These are phyloP conservation scores for Trachelus tabidus DNA, from an alignment of 2,888 invertebrate species.

Conservation along the genomic window DNA sequence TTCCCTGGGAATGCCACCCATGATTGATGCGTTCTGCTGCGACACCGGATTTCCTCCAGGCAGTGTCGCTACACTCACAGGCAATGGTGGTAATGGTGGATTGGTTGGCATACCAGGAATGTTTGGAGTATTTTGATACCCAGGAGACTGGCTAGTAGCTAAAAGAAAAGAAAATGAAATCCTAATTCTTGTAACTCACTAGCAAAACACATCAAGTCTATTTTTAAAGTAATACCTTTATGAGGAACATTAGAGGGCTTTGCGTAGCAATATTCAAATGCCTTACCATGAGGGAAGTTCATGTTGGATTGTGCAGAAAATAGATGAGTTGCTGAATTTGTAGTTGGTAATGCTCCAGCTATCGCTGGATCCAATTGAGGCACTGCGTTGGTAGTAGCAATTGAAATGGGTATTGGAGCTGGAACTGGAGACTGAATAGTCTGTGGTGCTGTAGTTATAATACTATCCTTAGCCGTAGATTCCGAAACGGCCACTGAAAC, in stretches of 20 bases:
- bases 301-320: slow-evolving; percentile 37
- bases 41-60: slow-evolving; percentile 30
- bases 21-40: slow-evolving; percentile 36
- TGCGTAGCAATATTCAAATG: background rate
- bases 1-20: slow-evolving; percentile 56
- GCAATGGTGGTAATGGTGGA: slow-evolving; percentile 42
- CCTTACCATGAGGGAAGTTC: slow-evolving; percentile 44
- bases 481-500: slow-evolving; percentile 26
- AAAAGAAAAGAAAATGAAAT: slow-evolving; percentile 16
- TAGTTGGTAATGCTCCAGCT: slow-evolving; percentile 66
- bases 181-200: background rate
- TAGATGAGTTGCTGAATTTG: slow-evolving; percentile 46
- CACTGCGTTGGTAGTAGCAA: slow-evolving; percentile 22
- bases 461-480: slow-evolving; percentile 5
- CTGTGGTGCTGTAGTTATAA: slow-evolving; percentile 10
- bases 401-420: slow-evolving; percentile 21
- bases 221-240: background rate
- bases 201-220: slow-evolving; percentile 6
- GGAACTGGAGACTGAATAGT: slow-evolving; percentile 26
- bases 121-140: slow-evolving; percentile 49
- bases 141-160: slow-evolving; percentile 32
- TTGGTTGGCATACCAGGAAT: slow-evolving; percentile 62
- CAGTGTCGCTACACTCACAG: slow-evolving; percentile 19
- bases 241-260: background rate
- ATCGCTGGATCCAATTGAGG: slow-evolving; percentile 69